Percentiles rank a stretch among this genome's conserved stretches.
These are phyloP conservation scores for Meles meles DNA, from an alignment of 2,113 vertebrate species.

Conservation along the genomic window DNA sequence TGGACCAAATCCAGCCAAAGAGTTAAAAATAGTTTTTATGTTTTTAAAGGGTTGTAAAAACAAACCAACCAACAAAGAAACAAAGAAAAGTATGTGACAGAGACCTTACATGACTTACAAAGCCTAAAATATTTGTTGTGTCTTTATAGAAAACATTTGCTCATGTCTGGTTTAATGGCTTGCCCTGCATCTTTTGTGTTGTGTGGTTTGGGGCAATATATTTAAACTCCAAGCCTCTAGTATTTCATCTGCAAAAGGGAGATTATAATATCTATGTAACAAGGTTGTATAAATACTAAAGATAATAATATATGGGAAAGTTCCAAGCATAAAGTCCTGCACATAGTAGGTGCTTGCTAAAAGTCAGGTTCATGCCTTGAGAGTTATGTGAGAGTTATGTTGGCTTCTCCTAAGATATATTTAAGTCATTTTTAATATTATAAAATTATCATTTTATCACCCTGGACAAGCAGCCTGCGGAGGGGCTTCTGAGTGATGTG, in stretches of 20 bases:
- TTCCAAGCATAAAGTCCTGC: background rate
- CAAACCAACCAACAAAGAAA: background rate
- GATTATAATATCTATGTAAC: background rate
- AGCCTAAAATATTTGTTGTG: constrained; percentile 35
- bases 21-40: background rate
- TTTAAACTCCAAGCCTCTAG: background rate
- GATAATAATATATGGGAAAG: background rate
- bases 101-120: background rate
- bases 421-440: constrained; percentile 43
- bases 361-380: background rate
- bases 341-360: background rate
- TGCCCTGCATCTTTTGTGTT: background rate
- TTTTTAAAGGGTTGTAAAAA: constrained; percentile 19
- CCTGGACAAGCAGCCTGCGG: background rate
- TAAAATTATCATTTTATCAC: background rate
- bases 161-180: background rate
- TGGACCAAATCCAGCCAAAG: background rate
- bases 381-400: background rate
- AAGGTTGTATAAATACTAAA: background rate
- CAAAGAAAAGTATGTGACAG: constrained; percentile 2
- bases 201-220: background rate
- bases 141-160: constrained; percentile 14
- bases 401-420: constrained; percentile 16
- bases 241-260: constrained; percentile 20
- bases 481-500: background rate